phyloP scores from a whole-genome alignment of 1,140 invertebrate genomes.

The Caenorhabditis remanei region DNA sequence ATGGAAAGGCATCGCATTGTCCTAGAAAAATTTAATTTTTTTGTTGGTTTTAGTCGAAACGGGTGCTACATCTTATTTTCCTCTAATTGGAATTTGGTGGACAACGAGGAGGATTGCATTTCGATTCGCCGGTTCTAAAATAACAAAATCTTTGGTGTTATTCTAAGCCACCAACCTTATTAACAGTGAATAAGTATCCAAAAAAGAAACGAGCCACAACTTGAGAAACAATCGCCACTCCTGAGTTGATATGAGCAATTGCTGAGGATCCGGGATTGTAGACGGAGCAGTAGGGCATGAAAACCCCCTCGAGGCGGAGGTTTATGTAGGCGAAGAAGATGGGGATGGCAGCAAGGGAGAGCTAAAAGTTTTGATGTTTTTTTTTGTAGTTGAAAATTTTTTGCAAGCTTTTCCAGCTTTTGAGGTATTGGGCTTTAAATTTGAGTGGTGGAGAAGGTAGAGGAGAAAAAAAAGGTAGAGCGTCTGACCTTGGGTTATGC shows the following conservation, averaged over 20 bases:
- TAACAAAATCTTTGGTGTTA: background rate
- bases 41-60: background rate
- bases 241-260: background rate
- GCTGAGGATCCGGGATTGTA: background rate
- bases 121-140: background rate
- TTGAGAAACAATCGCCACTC: background rate
- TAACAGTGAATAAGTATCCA: background rate
- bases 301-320: background rate
- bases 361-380: background rate
- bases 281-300: conserved; percentile 3
- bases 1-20: background rate
- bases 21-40: background rate
- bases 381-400: too few species aligned
- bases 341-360: background rate
- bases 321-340: background rate
- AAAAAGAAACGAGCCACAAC: background rate
- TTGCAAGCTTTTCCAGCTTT: too few species aligned
- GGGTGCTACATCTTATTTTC: background rate
- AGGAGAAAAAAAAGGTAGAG: too few species aligned
- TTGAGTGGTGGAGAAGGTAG: too few species aligned
- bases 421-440: too few species aligned
- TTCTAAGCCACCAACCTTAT: background rate
- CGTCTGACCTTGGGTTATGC: too few species aligned
- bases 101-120: background rate
- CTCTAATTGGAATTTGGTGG: background rate